These are phyloP conservation scores for Lordiphosa collinella DNA, from an alignment of 1,140 invertebrate species.

Conservation along the genomic window DNA sequence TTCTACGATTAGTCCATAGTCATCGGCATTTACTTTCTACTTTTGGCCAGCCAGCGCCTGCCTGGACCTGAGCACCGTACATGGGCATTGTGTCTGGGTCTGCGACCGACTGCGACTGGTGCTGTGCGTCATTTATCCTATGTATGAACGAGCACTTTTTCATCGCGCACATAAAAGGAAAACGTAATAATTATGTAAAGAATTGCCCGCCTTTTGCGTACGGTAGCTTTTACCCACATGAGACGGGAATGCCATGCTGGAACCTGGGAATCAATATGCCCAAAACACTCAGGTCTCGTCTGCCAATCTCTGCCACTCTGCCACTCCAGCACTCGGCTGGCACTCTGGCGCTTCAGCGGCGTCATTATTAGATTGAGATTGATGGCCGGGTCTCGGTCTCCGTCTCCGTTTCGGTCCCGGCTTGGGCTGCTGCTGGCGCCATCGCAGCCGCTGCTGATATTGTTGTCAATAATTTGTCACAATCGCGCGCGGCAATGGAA, in stretches of 20 bases:
- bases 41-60: slow-evolving; percentile 34
- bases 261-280: slow-evolving; percentile 40
- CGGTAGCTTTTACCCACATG: slow-evolving; percentile 38
- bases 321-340: slow-evolving; percentile 31
- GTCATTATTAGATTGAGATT: slow-evolving; percentile 75
- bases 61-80: slow-evolving; percentile 8
- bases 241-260: no score
- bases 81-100: slow-evolving; percentile 32
- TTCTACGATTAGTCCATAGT: slow-evolving; percentile 70
- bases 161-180: slow-evolving; percentile 20
- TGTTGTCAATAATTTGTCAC: slow-evolving; percentile 79
- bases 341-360: slow-evolving; percentile 52
- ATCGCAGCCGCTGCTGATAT: slow-evolving; percentile 34
- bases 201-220: slow-evolving; percentile 34
- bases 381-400: slow-evolving; percentile 41
- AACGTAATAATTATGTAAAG: slow-evolving; percentile 74
- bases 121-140: slow-evolving; percentile 36
- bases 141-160: slow-evolving; percentile 66
- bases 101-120: not conserved
- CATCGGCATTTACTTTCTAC: slow-evolving; percentile 73
- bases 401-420: not conserved
- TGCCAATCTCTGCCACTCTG: slow-evolving; percentile 29
- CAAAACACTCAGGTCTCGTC: slow-evolving; percentile 22
- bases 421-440: slow-evolving; percentile 7
- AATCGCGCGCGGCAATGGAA: slow-evolving; percentile 64